These are phyloP conservation scores for Sardinella longiceps DNA, from an alignment of 2,797 vertebrate genomes.

Conservation along the genomic window DNA sequence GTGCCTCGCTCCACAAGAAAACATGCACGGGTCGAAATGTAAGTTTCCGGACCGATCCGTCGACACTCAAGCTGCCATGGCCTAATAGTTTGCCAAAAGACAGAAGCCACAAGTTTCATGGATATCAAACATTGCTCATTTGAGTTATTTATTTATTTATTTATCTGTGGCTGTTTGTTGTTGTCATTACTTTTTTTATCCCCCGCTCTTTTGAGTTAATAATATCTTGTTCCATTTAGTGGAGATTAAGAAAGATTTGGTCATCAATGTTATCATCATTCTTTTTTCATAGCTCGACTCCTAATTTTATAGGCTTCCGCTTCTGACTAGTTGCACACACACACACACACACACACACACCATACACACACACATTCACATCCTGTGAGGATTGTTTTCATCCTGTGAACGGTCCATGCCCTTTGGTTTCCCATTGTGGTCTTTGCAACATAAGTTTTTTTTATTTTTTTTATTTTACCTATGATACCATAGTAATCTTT, in stretches of 20 bases:
- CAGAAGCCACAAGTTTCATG: background rate
- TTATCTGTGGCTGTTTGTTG: background rate
- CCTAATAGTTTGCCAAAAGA: background rate
- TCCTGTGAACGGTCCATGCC: background rate
- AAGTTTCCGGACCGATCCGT: background rate
- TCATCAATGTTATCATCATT: constrained; percentile 4
- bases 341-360: background rate
- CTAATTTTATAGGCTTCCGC: background rate
- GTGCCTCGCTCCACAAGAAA: background rate
- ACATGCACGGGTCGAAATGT: background rate
- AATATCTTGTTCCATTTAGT: background rate
- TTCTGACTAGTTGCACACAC: background rate
- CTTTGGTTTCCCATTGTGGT: background rate
- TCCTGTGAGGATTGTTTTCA: background rate
- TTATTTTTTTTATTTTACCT: background rate
- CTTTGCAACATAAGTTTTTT: background rate
- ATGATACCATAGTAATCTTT: background rate
- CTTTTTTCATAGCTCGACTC: background rate
- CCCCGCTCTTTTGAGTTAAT: background rate
- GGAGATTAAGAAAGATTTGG: background rate
- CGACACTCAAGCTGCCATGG: background rate
- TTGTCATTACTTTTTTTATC: too few relatives aligned
- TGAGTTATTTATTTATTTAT: background rate
- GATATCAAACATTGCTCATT: background rate
- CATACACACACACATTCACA: background rate